Evolutionary conservation across 2,113 vertebrate species (phyloP).

Genomic region (Ailurus styani): DNA sequence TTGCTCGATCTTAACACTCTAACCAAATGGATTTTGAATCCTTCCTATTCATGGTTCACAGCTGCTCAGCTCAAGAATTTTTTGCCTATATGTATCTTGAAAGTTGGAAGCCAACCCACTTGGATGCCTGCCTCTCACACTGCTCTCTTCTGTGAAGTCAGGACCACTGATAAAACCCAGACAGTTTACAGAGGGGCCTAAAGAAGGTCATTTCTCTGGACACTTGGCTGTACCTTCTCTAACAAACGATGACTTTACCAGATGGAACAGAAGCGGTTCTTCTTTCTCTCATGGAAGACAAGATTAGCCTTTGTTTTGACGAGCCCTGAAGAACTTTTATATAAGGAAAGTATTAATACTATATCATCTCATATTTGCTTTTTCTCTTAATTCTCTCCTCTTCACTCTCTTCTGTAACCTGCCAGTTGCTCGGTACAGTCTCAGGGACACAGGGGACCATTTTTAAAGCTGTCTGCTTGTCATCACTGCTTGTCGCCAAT

Average conservation of each 20-base stretch:
- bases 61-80: not conserved
- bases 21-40: not conserved
- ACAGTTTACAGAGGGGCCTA: not conserved
- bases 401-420: not conserved
- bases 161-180: conserved; percentile 61
- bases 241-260: conserved; percentile 40
- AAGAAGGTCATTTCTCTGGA: conserved; percentile 33
- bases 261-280: not conserved
- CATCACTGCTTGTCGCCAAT: not conserved
- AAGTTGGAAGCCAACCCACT: not conserved
- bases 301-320: not conserved
- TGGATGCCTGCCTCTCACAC: conserved; percentile 31
- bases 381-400: not conserved
- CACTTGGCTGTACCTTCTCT: conserved; percentile 7
- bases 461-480: not conserved
- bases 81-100: not conserved
- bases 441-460: not conserved
- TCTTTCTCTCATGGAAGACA: not conserved
- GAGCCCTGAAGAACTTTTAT: not conserved
- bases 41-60: not conserved
- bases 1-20: conserved; percentile 31
- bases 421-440: not conserved
- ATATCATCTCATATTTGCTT: not conserved
- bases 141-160: not conserved
- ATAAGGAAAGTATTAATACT: not conserved